Percentiles rank a stretch among this genome's conserved stretches.
phyloP scores from a whole-genome alignment of 53 echinoderm and acorn worm genomes.

The Luidia sarsii region DNA sequence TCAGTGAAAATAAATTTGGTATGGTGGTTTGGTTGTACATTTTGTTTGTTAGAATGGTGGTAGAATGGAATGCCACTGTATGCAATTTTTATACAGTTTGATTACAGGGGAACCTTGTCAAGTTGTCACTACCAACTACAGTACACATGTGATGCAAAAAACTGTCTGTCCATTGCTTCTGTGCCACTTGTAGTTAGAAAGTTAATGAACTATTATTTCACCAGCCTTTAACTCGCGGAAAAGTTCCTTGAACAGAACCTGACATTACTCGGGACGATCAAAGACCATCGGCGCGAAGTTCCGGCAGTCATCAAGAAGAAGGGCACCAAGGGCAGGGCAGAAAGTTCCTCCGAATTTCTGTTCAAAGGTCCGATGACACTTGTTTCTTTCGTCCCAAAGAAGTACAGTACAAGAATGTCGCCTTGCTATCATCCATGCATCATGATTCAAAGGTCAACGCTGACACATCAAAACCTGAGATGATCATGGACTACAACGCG shows the following conservation, averaged over 20 bases:
- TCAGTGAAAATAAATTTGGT: too few species aligned
- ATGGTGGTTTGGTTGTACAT: too few species aligned
- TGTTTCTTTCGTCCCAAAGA: not conserved
- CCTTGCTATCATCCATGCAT: slow-evolving; percentile 32
- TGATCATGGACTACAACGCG: not conserved
- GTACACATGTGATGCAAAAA: too few species aligned
- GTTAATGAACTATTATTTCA: not conserved
- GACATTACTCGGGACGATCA: not conserved
- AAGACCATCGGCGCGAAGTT: not conserved
- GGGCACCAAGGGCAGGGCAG: not conserved
- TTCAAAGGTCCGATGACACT: not conserved
- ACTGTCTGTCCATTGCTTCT: too few species aligned
- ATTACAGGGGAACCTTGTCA: too few species aligned
- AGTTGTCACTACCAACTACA: too few species aligned
- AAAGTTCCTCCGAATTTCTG: not conserved
- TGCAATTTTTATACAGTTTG: too few species aligned
- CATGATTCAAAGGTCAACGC: not conserved
- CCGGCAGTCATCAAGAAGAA: not conserved
- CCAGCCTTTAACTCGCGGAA: too few species aligned
- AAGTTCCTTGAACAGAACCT: too few species aligned
- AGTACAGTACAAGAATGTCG: too few species aligned
- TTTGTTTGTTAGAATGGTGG: too few species aligned
- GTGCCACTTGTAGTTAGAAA: not conserved
- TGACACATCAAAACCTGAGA: slow-evolving; percentile 7
- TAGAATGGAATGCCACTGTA: too few species aligned